phyloP scores from a whole-genome alignment of 2,113 vertebrate genomes.

The Desmodus rotundus region DNA sequence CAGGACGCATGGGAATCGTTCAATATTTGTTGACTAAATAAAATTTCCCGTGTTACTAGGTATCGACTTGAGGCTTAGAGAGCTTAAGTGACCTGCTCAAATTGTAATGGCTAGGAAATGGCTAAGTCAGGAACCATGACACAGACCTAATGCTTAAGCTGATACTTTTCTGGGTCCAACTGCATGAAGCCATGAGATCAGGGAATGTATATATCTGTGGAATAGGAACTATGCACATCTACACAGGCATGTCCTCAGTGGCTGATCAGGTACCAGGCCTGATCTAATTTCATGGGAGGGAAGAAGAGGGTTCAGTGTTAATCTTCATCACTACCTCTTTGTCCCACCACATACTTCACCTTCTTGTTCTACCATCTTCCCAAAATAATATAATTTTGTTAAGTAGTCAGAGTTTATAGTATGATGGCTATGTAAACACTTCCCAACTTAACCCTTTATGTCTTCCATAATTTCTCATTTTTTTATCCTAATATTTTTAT shows the following conservation, averaged over 20 bases:
- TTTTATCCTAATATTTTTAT: too few species aligned
- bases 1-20: neutral
- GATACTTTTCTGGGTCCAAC: neutral
- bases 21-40: neutral
- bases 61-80: neutral
- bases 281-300: neutral
- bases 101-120: neutral
- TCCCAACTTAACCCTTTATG: neutral
- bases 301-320: neutral
- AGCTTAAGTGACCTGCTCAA: neutral
- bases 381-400: neutral
- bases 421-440: neutral
- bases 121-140: neutral
- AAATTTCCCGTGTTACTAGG: neutral
- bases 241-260: neutral
- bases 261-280: neutral
- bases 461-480: neutral
- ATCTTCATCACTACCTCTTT: neutral
- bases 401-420: neutral
- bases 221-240: neutral
- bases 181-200: neutral
- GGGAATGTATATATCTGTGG: neutral
- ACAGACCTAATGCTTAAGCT: neutral
- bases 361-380: neutral
- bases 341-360: neutral